phyloP scores from a whole-genome alignment of 2,113 vertebrate species.

The Oncorhynchus clarkii region DNA sequence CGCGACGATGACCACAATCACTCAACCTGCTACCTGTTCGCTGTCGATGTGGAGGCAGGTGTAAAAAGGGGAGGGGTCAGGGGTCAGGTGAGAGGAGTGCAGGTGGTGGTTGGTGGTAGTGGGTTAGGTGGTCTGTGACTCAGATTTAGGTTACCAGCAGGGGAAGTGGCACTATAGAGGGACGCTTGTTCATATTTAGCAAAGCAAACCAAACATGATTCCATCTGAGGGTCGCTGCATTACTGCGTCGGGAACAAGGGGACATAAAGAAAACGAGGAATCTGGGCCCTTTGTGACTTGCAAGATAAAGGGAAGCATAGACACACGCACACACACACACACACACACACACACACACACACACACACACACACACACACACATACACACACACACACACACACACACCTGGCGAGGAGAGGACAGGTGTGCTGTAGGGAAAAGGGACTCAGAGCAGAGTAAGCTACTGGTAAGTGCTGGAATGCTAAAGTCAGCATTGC shows the following conservation, averaged over 20 bases:
- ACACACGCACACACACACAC: too few species aligned
- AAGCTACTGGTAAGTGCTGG: slow-evolving; percentile 14
- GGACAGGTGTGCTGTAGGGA: slow-evolving; percentile 28
- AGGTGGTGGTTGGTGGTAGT: slow-evolving; percentile 24
- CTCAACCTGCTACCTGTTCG: slow-evolving; percentile 43
- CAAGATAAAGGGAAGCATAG: slow-evolving; percentile 13
- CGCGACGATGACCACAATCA: slow-evolving; percentile 37
- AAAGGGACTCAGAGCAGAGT: not conserved
- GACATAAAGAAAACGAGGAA: slow-evolving; percentile 25
- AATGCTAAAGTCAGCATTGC: slow-evolving; percentile 41
- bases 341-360: too few species aligned
- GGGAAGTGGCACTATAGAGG: not conserved
- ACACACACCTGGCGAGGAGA: slow-evolving; percentile 14
- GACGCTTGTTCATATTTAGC: slow-evolving; percentile 28
- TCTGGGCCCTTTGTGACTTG: slow-evolving; percentile 17
- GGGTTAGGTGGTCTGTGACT: slow-evolving; percentile 34
- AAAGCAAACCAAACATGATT: slow-evolving; percentile 42
- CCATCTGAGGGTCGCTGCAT: slow-evolving; percentile 33
- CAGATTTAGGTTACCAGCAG: slow-evolving; percentile 51
- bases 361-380: too few species aligned
- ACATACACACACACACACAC: not conserved
- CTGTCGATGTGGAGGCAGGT: slow-evolving; percentile 55
- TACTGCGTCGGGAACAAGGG: slow-evolving; percentile 14
- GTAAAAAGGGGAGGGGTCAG: slow-evolving; percentile 56
- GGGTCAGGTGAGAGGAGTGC: slow-evolving; percentile 31